These are phyloP conservation scores for Coelopa pilipes DNA, from an alignment of 2,888 invertebrate genomes.

Conservation along the genomic window DNA sequence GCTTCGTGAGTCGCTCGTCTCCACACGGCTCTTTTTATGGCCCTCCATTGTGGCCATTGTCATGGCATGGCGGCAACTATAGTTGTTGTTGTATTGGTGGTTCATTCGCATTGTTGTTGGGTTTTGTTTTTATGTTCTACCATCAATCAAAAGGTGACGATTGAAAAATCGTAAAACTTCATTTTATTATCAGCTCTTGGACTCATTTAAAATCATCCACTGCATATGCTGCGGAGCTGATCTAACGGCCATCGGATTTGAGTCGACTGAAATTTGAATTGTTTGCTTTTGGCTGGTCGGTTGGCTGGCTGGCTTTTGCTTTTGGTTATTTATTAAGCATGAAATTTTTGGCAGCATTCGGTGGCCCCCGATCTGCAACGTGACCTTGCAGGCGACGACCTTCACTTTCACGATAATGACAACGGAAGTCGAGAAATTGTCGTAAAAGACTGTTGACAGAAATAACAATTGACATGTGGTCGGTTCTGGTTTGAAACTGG, in stretches of 20 bases:
- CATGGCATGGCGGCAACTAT: background rate
- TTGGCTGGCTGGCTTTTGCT: background rate
- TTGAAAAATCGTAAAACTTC: background rate
- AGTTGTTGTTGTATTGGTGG: background rate
- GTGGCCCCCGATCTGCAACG: background rate
- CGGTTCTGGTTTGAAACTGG: background rate
- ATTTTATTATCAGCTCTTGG: background rate
- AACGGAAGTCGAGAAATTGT: background rate
- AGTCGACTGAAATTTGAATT: too few relatives aligned
- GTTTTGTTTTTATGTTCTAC: constrained; percentile 44
- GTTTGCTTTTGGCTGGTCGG: too few relatives aligned
- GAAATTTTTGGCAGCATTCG: background rate
- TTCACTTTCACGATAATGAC: background rate
- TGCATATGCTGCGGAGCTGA: background rate
- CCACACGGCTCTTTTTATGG: too few relatives aligned
- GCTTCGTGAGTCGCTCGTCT: too few relatives aligned
- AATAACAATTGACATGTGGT: background rate
- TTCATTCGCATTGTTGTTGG: constrained; percentile 25
- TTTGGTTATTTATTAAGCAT: background rate
- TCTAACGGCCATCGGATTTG: too few relatives aligned
- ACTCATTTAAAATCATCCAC: background rate
- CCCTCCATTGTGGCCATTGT: too few relatives aligned
- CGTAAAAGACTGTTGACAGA: background rate
- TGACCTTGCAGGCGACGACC: background rate
- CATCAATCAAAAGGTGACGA: constrained; percentile 42